phyloP scores from a whole-genome alignment of 1,140 invertebrate genomes.

The Neodiprion pinetum region DNA sequence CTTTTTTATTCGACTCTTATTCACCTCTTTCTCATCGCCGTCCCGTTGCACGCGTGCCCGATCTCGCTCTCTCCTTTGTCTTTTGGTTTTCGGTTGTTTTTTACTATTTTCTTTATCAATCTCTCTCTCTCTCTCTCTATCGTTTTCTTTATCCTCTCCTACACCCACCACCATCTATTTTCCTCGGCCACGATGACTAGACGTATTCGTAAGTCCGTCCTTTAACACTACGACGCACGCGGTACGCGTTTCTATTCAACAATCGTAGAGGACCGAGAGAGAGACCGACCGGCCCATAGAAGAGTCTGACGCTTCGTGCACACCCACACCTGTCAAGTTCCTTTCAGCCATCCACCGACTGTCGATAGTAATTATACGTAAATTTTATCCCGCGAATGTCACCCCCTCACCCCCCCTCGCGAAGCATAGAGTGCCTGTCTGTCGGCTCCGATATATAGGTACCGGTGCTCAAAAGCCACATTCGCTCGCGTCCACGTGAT shows the following conservation, averaged over 20 bases:
- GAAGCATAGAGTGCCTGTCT: background rate
- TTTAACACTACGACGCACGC: too few relatives aligned
- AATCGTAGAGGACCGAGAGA: background rate
- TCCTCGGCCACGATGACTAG: background rate
- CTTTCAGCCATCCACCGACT: constrained; percentile 30
- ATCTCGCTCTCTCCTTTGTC: too few relatives aligned
- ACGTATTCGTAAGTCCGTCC: too few relatives aligned
- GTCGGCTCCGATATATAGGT: background rate
- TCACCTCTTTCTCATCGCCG: background rate
- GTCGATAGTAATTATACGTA: constrained; percentile 51
- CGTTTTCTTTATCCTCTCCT: constrained; percentile 3
- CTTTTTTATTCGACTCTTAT: constrained; percentile 12
- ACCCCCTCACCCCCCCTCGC: constrained; percentile 3
- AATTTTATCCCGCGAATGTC: constrained; percentile 45
- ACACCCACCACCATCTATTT: constrained; percentile 1
- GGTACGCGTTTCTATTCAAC: background rate
- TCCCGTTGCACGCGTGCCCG: too few relatives aligned
- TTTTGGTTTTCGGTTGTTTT: constrained; percentile 22
- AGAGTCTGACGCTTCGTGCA: constrained; percentile 32
- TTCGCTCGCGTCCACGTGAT: background rate
- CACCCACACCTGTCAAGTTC: constrained; percentile 46
- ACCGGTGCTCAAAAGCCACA: constrained; percentile 26
- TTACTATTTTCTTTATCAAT: constrained; percentile 15
- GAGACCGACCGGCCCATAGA: constrained; percentile 24
- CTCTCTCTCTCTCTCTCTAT: background rate